phyloP scores from a whole-genome alignment of 2,888 invertebrate species.

The Latrodectus hesperus region DNA sequence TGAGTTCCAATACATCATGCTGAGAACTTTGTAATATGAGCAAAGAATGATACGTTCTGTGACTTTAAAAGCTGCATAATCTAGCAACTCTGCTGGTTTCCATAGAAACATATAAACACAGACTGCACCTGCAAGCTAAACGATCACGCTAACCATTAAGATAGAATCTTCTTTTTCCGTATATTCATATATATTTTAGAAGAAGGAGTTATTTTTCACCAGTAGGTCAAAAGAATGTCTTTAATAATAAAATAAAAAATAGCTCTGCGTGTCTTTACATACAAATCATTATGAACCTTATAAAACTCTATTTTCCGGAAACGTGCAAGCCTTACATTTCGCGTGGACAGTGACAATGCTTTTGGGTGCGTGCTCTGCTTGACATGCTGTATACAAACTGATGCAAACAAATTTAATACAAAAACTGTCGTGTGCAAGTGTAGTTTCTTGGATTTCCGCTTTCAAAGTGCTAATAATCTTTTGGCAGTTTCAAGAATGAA shows the following conservation, averaged over 20 bases:
- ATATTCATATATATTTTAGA: conserved; percentile 35
- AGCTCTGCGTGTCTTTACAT: conserved; percentile 25
- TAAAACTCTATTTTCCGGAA: conserved; percentile 20
- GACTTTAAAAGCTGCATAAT: conserved; percentile 58
- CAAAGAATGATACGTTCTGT: conserved; percentile 26
- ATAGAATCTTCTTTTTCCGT: conserved; percentile 13
- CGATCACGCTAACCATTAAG: conserved; percentile 48
- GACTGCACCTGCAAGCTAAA: conserved; percentile 55
- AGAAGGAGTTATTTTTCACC: conserved; percentile 28
- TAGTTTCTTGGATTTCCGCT: not conserved
- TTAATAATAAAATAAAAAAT: conserved; percentile 48
- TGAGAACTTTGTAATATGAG: conserved; percentile 28
- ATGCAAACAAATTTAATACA: conserved; percentile 4
- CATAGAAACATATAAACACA: conserved; percentile 57
- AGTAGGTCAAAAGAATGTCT: conserved; percentile 41
- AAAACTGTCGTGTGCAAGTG: not conserved
- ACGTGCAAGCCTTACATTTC: not conserved
- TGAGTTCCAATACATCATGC: conserved; percentile 34
- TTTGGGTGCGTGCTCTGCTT: conserved; percentile 10
- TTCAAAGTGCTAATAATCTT: not conserved
- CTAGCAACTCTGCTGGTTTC: conserved; percentile 52
- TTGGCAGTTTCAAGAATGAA: not conserved
- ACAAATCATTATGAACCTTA: conserved; percentile 37
- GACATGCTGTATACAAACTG: conserved; percentile 32
- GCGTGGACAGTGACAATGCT: conserved; percentile 7